phyloP scores from a whole-genome alignment of 2,888 invertebrate species.

The Zaprionus obscuricornis region DNA sequence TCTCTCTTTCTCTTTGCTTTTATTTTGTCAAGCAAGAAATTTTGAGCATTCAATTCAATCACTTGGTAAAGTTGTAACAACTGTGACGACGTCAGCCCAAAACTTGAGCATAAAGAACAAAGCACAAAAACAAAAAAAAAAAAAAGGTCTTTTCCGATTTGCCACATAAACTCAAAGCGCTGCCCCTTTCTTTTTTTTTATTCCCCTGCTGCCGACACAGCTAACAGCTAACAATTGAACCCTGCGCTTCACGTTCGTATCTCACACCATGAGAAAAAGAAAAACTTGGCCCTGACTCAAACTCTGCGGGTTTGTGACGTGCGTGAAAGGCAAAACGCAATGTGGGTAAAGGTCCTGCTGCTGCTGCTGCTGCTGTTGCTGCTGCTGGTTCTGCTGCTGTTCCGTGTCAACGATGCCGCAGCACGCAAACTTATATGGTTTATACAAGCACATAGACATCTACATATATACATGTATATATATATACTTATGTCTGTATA shows the following conservation, averaged over 20 bases:
- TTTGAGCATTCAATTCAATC: constrained; percentile 65
- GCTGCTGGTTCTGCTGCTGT: constrained; percentile 7
- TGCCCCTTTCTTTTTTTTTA: neutral
- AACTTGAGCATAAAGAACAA: constrained; percentile 42
- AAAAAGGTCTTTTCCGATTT: constrained; percentile 25
- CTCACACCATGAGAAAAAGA: neutral
- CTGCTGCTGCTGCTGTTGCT: neutral
- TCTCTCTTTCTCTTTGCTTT: no score
- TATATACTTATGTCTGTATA: constrained; percentile 3
- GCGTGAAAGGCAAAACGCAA: constrained; percentile 45
- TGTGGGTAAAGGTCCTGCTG: constrained; percentile 18
- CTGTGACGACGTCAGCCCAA: constrained; percentile 19
- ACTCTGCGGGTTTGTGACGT: constrained; percentile 41
- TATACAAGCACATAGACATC: constrained; percentile 6
- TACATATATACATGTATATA: neutral
- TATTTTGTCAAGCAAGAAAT: constrained; percentile 36
- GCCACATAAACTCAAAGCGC: constrained; percentile 8
- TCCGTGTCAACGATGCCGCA: constrained; percentile 56
- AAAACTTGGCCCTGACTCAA: constrained; percentile 36
- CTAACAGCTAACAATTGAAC: neutral
- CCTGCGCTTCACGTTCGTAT: neutral
- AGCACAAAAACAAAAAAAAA: constrained; percentile 9
- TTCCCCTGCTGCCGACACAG: neutral
- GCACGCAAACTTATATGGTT: constrained; percentile 55
- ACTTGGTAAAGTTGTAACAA: constrained; percentile 32